Base-by-base conservation (phyloP, 1,140 invertebrate genomes). In the Coelopa frigida region DNA sequence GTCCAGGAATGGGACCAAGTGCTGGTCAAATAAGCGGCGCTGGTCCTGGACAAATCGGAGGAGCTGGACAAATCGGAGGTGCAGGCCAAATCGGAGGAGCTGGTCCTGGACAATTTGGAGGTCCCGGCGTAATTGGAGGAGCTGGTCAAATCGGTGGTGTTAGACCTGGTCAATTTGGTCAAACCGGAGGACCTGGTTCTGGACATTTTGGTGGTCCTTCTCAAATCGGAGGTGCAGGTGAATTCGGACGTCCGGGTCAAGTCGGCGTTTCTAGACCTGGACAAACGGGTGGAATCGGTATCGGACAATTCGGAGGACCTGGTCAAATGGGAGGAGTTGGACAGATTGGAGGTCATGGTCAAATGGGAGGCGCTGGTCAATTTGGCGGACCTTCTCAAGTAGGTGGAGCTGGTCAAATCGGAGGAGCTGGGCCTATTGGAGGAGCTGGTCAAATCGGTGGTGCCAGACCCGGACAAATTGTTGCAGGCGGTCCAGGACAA, bases 261-360 rank as follows among this genome's bases (percentile, higher is more conserved):
- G 43, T 40, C 3, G 44, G 46, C 1, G 38, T 18, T 22, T 11
- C 11, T 10, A 18, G 14, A 2, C 12, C 12, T 46, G n/a, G 3
- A 20, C 3, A 53, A 10, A 49, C 51, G 32, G 45, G 32, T 24
- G 35, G n/a, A 31, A 32, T 22, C 17, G 43, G 37, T 11, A 58
- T 58, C 38, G 21, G 18, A 10, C 22, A 17, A 37, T 17, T 17
- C 15, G 14, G 17, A 4, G n/a, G 17, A 10, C 31, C 31, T 3
- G 31, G 31, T 33, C 23, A 41, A 41, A 6, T 24, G 11, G 17
- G 17, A 8, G 29, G 33, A 8, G 37, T 27, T 7, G 45, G 48
- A 12, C 37, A 36, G 12, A 38, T 21, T 10, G 24, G 18, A n/a
- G 38, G 38, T 24, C 5, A 33, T 4, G 39, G 46, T 3, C 22